These are phyloP conservation scores for Halcyon senegalensis DNA, from an alignment of 2,113 vertebrate species.

Conservation along the genomic window DNA sequence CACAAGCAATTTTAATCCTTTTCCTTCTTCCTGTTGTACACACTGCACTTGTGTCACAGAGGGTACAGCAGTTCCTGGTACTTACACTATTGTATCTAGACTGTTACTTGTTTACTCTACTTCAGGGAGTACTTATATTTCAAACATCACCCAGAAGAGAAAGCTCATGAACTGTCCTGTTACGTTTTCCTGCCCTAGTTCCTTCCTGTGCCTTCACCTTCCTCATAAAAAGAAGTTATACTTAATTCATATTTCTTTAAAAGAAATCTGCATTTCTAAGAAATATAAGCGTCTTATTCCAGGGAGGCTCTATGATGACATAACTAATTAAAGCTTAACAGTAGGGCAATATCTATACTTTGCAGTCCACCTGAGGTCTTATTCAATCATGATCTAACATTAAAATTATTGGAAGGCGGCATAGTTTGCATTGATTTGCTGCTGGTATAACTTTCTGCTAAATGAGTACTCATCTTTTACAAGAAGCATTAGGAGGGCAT, in stretches of 20 bases:
- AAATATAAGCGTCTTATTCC: conserved; percentile 24
- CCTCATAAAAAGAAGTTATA: background rate
- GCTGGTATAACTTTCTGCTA: background rate
- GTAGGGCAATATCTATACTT: background rate
- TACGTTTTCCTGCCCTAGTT: background rate
- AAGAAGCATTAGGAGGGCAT: background rate
- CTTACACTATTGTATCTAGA: background rate
- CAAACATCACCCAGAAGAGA: background rate
- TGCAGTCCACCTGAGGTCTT: background rate
- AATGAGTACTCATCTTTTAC: background rate
- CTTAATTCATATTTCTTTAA: conserved; percentile 17
- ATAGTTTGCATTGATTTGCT: background rate
- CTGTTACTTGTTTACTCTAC: background rate
- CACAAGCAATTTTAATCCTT: background rate
- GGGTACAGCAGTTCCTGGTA: background rate
- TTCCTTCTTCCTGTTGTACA: background rate
- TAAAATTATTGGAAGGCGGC: background rate
- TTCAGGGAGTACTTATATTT: background rate
- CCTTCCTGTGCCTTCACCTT: background rate
- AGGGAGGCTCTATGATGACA: background rate
- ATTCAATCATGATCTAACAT: background rate
- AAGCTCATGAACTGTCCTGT: background rate
- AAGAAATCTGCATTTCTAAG: conserved; percentile 16
- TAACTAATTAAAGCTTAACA: conserved; percentile 43
- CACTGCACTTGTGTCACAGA: background rate